Base-by-base conservation (phyloP, 2,797 vertebrate genomes). In the Psittacula echo region DNA sequence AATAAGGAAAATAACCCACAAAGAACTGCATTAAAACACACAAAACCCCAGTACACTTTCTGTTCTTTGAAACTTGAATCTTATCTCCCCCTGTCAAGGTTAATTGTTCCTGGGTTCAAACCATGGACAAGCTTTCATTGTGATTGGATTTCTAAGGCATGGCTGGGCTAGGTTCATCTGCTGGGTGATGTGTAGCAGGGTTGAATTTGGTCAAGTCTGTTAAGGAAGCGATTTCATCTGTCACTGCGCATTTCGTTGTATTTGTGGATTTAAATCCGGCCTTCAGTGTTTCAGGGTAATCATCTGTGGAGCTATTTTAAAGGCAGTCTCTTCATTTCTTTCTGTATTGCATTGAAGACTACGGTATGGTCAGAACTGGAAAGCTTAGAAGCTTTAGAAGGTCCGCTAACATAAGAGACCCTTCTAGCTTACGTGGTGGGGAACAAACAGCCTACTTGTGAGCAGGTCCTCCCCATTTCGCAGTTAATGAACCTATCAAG, bases 31-130 rank as follows among this genome's bases (percentile, higher is more conserved):
- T 87, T 92, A 92, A 92, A 96, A 92, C 10, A 1, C 65, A 88
- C 27, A 82, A 88, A 87, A 22, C 5, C 29, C 37, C 47, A 83
- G 78, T 68, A 83, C 92, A 80, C 41, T 56, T 50, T 70, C 72
- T 68, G 77, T 85, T 90, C 93, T 94, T 95, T 93, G 92, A 93
- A 96, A 95, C 62, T 41, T 41, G 76, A 96, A 6, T 92, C 92
- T 96, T 95, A 92, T 94, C 86, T 95, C 72, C 66, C 54, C 16
- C 50, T 92, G 90, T 93, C 81, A 62, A 95, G 90, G 80, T 91
- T 94, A 94, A 96, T 94, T 95, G 88, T 85, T 58, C 48, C 65
- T 71, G 80, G 86, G 91, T 96, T 97, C 95, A 96, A 93, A 80
- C 42, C 75, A 62, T 94, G 95, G 90, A 88, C 81, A 93, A 80